These are phyloP conservation scores for Bembecia ichneumoniformis DNA, from an alignment of 2,888 invertebrate species.

Conservation along the genomic window DNA sequence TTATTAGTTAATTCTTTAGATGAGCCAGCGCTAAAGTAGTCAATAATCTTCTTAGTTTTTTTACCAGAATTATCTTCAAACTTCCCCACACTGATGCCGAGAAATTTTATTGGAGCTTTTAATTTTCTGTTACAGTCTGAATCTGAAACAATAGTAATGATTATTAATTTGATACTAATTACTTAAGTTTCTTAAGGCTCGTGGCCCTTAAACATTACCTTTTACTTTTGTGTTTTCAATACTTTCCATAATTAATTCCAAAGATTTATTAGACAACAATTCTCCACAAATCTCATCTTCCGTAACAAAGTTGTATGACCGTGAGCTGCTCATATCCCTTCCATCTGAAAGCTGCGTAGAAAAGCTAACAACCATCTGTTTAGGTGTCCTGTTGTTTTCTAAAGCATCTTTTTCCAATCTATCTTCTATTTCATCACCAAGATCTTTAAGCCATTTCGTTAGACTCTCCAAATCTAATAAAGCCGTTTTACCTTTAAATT, in stretches of 20 bases:
- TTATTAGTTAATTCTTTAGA: conserved; percentile 25
- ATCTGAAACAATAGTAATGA: conserved; percentile 31
- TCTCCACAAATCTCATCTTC: conserved; percentile 76
- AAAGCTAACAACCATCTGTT: conserved; percentile 83
- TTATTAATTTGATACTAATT: background rate
- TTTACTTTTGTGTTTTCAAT: conserved; percentile 49
- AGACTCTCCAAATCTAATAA: conserved; percentile 77
- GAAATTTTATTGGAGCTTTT: conserved; percentile 74
- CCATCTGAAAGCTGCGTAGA: conserved; percentile 68
- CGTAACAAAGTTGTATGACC: conserved; percentile 71
- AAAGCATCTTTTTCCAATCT: conserved; percentile 83
- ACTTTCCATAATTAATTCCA: conserved; percentile 78
- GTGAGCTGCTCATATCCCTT: conserved; percentile 75
- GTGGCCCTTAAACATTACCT: conserved; percentile 24
- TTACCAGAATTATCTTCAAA: conserved; percentile 76
- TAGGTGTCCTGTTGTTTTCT: conserved; percentile 86
- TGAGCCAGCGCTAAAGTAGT: conserved; percentile 68
- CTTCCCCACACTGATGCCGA: conserved; percentile 85
- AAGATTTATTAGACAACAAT: conserved; percentile 76
- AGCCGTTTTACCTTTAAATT: conserved; percentile 87
- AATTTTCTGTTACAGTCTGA: conserved; percentile 43
- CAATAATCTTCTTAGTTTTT: conserved; percentile 69
- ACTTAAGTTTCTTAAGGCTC: background rate
- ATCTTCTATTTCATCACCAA: conserved; percentile 87
- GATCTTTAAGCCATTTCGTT: conserved; percentile 84